These are phyloP conservation scores for Taurulus bubalis DNA, from an alignment of 2,113 vertebrate genomes.

Conservation along the genomic window DNA sequence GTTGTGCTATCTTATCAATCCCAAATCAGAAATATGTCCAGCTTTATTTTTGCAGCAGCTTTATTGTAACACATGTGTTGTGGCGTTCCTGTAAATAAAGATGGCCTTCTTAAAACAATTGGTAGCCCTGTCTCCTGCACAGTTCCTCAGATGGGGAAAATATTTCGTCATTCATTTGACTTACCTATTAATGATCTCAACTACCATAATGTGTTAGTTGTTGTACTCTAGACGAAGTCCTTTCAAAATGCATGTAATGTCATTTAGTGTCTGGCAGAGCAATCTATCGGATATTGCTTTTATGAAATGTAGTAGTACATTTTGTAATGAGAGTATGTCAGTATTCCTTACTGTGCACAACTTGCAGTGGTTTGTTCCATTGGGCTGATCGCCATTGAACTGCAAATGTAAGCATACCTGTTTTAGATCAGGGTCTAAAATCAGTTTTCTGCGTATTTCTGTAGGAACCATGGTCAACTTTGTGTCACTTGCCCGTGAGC, in stretches of 20 bases:
- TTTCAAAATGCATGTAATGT: not conserved
- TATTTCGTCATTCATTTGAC: not conserved
- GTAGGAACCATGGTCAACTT: slow-evolving; percentile 87
- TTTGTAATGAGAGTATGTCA: not conserved
- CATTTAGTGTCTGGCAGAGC: not conserved
- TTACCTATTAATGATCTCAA: not conserved
- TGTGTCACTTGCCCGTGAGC: slow-evolving; percentile 78
- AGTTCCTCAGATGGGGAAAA: not conserved
- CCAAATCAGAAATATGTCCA: not conserved
- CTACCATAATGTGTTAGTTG: not conserved
- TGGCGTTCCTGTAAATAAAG: not conserved
- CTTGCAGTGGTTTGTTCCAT: not conserved
- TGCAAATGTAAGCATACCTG: not conserved
- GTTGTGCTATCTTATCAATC: not conserved
- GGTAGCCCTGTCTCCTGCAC: not conserved
- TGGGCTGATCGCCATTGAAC: not conserved
- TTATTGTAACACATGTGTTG: not conserved
- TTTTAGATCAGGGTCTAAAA: not conserved
- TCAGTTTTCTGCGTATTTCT: not conserved
- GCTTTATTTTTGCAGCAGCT: not conserved
- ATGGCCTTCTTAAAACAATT: not conserved
- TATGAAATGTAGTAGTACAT: too few relatives aligned
- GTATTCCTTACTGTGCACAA: not conserved
- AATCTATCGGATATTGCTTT: not conserved
- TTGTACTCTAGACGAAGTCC: not conserved